Evolutionary conservation across 1,140 invertebrate genomes (phyloP), one percentile per base, ranked within the genome.

Genomic region (Megalopta genalis): DNA sequence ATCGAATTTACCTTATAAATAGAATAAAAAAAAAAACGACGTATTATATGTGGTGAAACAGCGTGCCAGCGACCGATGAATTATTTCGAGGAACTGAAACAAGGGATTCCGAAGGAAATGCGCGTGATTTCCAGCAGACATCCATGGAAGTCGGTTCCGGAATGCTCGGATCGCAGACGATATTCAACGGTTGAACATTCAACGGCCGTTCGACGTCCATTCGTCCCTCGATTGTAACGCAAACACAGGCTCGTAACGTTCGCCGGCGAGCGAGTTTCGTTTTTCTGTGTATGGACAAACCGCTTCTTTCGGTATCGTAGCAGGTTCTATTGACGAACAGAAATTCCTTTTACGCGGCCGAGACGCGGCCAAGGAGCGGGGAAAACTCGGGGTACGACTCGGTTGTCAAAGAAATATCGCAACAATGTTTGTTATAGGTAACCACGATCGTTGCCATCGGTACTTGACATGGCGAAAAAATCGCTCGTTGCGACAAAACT

Each of bases 171-270:
- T 60, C 42, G 18, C 27, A 37, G 16, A 27, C 63, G 63, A 66
- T 75, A 57, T 46, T 9, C 39, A 62, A 70, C 57, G 66, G n/a
- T 71, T 60, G 23, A 71, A 77, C 54, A 39, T 32, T 18, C 25
- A 18, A 10, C n/a, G 14, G 42, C 23, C n/a, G 57, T 37, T 62
- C 67, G 74, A 49, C 27, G 27, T 37, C 54, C 57, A 39, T 46
- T 62, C 32, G 37, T 72, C 32, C 32, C 49, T 59, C 67, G 65
- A 77, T 72, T 71, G 69, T 49, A 66, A 72, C 27, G 71, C 25
- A 81, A 84, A 85, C 64, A 69, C 46, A 59, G 70, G 65, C 72
- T 75, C n/a, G 68, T 73, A 77, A 72, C 25, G 57, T 76, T 84
- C 67, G 21, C 46, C 27, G 39, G 23, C 39, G 21, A 69, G 18